A percentile compares a stretch with the other conserved stretches of the same genome.
Conservation (phyloP, 1,140 invertebrate genomes). For the Megalonaias nervosa region DNA sequence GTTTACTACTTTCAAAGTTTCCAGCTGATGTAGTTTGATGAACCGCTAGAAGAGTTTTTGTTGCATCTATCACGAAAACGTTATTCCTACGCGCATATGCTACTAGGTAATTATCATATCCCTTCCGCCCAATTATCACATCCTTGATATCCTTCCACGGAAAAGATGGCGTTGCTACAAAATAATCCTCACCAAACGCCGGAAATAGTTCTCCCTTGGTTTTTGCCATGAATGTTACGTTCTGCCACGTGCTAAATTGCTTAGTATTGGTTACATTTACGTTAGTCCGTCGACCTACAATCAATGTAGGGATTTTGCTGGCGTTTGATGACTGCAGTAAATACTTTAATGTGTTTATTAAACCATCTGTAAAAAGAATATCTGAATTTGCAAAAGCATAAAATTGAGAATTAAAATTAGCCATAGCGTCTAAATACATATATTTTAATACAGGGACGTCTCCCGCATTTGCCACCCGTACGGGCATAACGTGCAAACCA, state of each 20-base stretch:
- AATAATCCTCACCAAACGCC: constrained; percentile 9
- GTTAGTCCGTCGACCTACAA: constrained; percentile 5
- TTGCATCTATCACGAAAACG: background rate
- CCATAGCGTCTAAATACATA: background rate
- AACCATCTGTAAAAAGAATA: background rate
- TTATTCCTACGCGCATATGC: background rate
- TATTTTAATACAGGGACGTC: background rate
- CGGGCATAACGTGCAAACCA: constrained; percentile 2
- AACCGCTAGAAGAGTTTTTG: background rate
- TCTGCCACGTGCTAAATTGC: too few relatives aligned
- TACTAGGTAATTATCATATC: constrained; percentile 4
- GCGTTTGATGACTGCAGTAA: background rate
- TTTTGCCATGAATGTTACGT: background rate
- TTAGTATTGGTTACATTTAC: background rate
- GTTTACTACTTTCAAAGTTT: constrained; percentile 1
- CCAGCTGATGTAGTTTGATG: constrained; percentile 11
- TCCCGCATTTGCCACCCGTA: background rate
- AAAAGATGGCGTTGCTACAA: background rate
- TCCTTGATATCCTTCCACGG: background rate
- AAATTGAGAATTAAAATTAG: background rate
- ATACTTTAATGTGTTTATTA: background rate
- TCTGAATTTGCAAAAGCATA: constrained; percentile 15
- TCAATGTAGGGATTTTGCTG: too few relatives aligned
- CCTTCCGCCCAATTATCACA: constrained; percentile 5
- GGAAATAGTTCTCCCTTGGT: background rate